phyloP scores from a whole-genome alignment of 2,113 vertebrate genomes.

The Protobothrops mucrosquamatus region DNA sequence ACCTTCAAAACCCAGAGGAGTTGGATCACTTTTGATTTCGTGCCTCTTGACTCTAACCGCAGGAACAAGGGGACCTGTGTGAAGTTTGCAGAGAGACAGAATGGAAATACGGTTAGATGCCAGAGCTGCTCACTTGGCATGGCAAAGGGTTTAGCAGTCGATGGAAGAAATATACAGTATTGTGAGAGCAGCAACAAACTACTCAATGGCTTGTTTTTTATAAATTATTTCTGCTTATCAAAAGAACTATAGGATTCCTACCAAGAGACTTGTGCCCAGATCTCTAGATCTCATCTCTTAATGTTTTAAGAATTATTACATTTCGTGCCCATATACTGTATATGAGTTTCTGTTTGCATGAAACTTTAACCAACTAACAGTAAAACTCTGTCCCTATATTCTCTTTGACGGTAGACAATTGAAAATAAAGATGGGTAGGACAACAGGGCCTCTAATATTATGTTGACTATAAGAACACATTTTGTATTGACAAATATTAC shows the following conservation, averaged over 20 bases:
- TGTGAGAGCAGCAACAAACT: not conserved
- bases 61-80: constrained; percentile 83
- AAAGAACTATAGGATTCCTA: not conserved
- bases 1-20: constrained; percentile 92
- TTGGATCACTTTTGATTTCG: constrained; percentile 93
- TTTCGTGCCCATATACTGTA: not conserved
- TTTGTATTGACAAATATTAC: not conserved
- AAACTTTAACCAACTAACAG: not conserved
- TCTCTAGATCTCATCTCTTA: not conserved
- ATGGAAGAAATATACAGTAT: not conserved
- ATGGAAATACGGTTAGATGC: constrained; percentile 42
- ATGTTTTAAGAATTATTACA: not conserved
- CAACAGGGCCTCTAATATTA: not conserved
- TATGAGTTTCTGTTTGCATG: not conserved
- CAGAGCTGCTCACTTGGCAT: not conserved
- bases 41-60: constrained; percentile 90
- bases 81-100: constrained; percentile 65
- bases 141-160: not conserved
- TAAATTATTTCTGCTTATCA: not conserved
- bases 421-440: not conserved
- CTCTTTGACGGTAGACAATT: not conserved
- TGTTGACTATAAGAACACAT: not conserved
- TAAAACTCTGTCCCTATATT: not conserved
- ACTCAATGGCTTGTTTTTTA: not conserved
- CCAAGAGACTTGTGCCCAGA: not conserved